Percentiles rank a stretch among this genome's conserved stretches.
Conservation (phyloP, 1,140 invertebrate genomes). For the Eupristina koningsbergeri region DNA sequence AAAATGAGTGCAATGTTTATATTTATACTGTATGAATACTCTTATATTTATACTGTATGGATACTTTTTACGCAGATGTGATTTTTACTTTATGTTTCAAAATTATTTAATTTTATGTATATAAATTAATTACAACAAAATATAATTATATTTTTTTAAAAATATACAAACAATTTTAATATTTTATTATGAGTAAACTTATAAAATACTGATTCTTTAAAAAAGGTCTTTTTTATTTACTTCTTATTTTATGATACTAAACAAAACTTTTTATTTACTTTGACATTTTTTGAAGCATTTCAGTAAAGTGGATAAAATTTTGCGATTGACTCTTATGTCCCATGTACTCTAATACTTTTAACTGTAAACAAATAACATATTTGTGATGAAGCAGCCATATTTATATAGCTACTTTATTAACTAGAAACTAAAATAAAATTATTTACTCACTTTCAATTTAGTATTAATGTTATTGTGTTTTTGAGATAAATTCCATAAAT, state of each 20-base stretch:
- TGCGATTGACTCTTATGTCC: constrained; percentile 60
- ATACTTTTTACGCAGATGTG: no score
- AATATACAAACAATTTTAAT: neutral
- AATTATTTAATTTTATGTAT: neutral
- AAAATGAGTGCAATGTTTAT: constrained; percentile 7
- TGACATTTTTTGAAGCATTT: constrained; percentile 63
- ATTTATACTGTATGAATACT: constrained; percentile 24
- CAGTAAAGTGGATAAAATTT: constrained; percentile 62
- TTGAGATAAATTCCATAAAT: constrained; percentile 85
- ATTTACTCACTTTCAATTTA: constrained; percentile 69
- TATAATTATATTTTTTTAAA: constrained; percentile 41
- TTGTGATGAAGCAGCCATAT: neutral
- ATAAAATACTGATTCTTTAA: constrained; percentile 32
- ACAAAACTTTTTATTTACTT: constrained; percentile 42
- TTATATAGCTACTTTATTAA: neutral
- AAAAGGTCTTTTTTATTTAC: constrained; percentile 36
- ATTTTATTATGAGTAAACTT: constrained; percentile 20
- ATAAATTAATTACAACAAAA: neutral
- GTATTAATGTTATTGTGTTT: constrained; percentile 75
- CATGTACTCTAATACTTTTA: constrained; percentile 63
- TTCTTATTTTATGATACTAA: constrained; percentile 21
- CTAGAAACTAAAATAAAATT: constrained; percentile 18
- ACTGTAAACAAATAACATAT: constrained; percentile 52
- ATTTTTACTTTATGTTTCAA: neutral
- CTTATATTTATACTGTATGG: constrained; percentile 39